Conservation (phyloP, 1,140 invertebrate genomes). For the Probaryconus sp. region DNA sequence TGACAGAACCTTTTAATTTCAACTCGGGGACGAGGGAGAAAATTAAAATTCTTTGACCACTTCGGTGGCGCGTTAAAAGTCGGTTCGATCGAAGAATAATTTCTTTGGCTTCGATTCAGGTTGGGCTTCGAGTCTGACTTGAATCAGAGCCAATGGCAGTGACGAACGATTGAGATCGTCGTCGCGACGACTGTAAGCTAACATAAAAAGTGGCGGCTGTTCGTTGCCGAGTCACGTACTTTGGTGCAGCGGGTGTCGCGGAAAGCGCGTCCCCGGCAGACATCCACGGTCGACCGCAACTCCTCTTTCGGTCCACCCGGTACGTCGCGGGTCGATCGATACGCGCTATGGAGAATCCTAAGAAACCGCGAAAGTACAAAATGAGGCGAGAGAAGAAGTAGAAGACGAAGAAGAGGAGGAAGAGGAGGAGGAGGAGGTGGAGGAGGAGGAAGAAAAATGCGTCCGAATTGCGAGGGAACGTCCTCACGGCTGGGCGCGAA, state of each 20-base stretch:
- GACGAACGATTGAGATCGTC: constrained; percentile 56
- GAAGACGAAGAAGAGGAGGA: background rate
- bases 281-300: constrained; percentile 29
- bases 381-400: constrained; percentile 18
- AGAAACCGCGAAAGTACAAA: constrained; percentile 45
- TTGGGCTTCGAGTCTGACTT: constrained; percentile 34
- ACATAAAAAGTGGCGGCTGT: constrained; percentile 32
- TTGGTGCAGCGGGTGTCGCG: constrained; percentile 15
- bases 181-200: constrained; percentile 27
- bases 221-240: constrained; percentile 55
- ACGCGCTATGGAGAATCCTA: constrained; percentile 21
- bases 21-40: too few species aligned
- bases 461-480: too few species aligned
- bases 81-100: constrained; percentile 1
- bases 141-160: constrained; percentile 45
- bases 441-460: too few species aligned
- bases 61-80: constrained; percentile 30
- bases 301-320: constrained; percentile 46
- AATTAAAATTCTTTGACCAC: too few species aligned
- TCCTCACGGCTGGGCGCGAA: too few species aligned
- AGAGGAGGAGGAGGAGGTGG: too few species aligned
- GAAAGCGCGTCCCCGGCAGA: constrained; percentile 9
- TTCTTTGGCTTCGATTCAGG: constrained; percentile 22
- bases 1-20: too few species aligned
- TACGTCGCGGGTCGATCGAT: constrained; percentile 49